A percentile compares a stretch with the other conserved stretches of the same genome.
These are phyloP conservation scores for Epinephelus coioides DNA, from an alignment of 2,797 vertebrate species.

Conservation along the genomic window DNA sequence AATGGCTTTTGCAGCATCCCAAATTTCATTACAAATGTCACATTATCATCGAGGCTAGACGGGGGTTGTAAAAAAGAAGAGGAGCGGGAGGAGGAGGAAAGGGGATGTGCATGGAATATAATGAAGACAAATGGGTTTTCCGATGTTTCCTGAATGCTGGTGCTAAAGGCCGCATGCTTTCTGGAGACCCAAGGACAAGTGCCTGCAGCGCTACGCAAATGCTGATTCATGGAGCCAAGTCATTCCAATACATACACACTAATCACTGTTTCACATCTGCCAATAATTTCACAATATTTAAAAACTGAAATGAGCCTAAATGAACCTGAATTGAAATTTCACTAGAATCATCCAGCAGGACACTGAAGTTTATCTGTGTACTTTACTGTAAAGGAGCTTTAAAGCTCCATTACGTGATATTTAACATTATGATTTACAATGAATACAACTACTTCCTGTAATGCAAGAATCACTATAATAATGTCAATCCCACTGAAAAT, in stretches of 20 bases:
- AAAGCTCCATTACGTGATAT: neutral
- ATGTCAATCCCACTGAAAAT: neutral
- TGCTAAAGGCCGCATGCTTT: constrained; percentile 52
- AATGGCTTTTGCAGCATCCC: neutral
- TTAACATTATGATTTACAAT: neutral
- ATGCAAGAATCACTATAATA: neutral
- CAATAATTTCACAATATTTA: neutral
- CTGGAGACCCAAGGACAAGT: constrained; percentile 27
- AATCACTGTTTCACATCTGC: neutral
- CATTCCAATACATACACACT: neutral
- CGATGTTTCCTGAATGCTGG: constrained; percentile 40
- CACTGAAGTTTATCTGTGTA: neutral
- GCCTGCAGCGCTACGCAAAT: constrained; percentile 12
- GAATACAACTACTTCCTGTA: neutral
- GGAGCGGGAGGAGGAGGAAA: constrained; percentile 18
- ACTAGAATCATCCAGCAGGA: neutral
- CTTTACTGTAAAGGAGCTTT: too few species aligned
- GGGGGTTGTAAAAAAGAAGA: neutral
- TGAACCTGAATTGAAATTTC: neutral
- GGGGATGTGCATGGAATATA: constrained; percentile 24
- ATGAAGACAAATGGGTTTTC: constrained; percentile 63
- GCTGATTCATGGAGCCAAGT: constrained; percentile 19
- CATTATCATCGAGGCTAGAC: constrained; percentile 36
- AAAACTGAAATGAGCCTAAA: neutral
- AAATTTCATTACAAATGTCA: constrained; percentile 37